These are phyloP conservation scores for Magallana nippona DNA, from an alignment of 2,888 invertebrate genomes.

Conservation along the genomic window DNA sequence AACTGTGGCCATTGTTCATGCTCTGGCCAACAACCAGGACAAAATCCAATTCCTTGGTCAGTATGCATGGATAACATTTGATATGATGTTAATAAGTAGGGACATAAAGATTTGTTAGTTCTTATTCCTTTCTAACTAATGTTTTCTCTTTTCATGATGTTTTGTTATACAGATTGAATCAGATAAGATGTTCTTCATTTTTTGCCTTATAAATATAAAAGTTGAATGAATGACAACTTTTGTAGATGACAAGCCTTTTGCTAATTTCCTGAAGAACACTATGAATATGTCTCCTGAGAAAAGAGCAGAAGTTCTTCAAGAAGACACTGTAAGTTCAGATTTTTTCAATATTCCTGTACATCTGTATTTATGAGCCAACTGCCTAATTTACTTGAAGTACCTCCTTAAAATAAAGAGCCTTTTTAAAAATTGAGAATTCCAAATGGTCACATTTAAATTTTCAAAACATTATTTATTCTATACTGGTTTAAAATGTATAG, in stretches of 20 bases:
- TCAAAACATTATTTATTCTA: no score
- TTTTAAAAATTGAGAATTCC: not conserved
- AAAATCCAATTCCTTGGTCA: slow-evolving; percentile 82
- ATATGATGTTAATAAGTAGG: no score
- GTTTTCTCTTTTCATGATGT: no score
- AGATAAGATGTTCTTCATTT: no score
- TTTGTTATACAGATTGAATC: no score
- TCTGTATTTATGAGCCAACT: not conserved
- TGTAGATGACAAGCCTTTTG: slow-evolving; percentile 78
- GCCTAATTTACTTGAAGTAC: not conserved
- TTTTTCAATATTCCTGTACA: not conserved
- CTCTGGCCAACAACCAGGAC: slow-evolving; percentile 92
- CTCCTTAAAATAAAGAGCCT: not conserved
- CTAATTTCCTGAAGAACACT: slow-evolving; percentile 88
- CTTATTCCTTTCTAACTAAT: no score
- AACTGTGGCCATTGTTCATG: slow-evolving; percentile 96
- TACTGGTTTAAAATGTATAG: not conserved
- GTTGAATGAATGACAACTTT: slow-evolving; percentile 28
- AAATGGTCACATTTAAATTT: not conserved
- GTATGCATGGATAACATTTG: not conserved
- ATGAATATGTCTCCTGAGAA: slow-evolving; percentile 86
- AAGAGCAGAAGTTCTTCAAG: slow-evolving; percentile 88
- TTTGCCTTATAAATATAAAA: not conserved
- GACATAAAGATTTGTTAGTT: no score
- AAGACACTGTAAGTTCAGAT: slow-evolving; percentile 81